Evolutionary conservation across 2,797 vertebrate genomes (phyloP).

Genomic region (Huso huso): DNA sequence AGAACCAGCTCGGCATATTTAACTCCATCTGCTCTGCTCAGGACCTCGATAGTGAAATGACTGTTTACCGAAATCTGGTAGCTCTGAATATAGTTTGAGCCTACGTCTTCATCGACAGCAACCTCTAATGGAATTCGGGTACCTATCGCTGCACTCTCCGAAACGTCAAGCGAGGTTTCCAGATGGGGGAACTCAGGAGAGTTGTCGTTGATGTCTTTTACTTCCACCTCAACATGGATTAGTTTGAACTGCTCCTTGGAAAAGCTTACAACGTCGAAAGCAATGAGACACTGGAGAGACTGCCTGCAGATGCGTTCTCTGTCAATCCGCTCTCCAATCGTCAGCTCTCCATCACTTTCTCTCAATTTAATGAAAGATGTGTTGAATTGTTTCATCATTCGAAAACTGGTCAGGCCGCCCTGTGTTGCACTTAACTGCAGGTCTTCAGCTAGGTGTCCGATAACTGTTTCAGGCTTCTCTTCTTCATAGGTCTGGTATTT

Average conservation of each 20-base stretch:
- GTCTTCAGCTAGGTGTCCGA: constrained; percentile 86
- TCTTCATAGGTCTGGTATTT: constrained; percentile 86
- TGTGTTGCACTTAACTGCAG: constrained; percentile 70
- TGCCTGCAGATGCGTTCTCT: constrained; percentile 78
- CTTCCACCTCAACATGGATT: constrained; percentile 89
- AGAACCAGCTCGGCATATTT: constrained; percentile 89
- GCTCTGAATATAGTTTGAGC: constrained; percentile 83
- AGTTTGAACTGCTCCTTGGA: constrained; percentile 81
- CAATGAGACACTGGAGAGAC: constrained; percentile 71
- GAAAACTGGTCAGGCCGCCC: constrained; percentile 69
- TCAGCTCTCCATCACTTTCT: constrained; percentile 83
- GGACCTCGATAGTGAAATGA: constrained; percentile 85
- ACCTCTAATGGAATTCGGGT: constrained; percentile 80
- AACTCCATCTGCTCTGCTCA: constrained; percentile 84
- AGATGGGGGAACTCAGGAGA: constrained; percentile 75
- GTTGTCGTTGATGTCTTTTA: constrained; percentile 88
- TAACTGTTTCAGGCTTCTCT: constrained; percentile 77
- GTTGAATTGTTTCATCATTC: constrained; percentile 82
- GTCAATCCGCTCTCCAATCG: constrained; percentile 79
- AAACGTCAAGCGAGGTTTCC: constrained; percentile 79
- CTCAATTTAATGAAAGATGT: constrained; percentile 79
- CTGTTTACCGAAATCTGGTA: constrained; percentile 83
- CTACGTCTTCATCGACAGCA: constrained; percentile 79
- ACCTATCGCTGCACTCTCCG: constrained; percentile 73
- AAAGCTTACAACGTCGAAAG: constrained; percentile 89